Conservation (phyloP, 2,113 vertebrate genomes). For the Hippocampus abdominalis region DNA sequence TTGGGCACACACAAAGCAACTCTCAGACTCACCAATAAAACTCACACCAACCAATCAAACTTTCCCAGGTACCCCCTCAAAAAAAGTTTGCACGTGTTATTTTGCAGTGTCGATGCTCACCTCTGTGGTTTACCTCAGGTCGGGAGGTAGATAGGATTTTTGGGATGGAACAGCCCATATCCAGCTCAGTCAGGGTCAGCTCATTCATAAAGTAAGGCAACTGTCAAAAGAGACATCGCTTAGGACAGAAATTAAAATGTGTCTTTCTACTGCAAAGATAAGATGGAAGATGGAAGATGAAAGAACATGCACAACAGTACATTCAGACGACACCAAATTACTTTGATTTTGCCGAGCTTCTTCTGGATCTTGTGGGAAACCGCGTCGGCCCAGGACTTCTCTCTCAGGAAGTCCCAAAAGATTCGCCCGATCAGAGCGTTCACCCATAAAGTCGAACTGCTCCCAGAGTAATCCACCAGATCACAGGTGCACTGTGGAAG, state of each 20-base stretch:
- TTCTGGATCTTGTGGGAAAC: slow-evolving; percentile 85
- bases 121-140: slow-evolving; percentile 76
- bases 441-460: slow-evolving; percentile 68
- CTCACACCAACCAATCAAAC: too few relatives aligned
- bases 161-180: slow-evolving; percentile 84
- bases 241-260: neutral
- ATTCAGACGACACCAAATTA: slow-evolving; percentile 24
- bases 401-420: slow-evolving; percentile 86
- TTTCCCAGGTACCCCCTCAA: too few relatives aligned
- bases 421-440: slow-evolving; percentile 81
- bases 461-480: slow-evolving; percentile 9
- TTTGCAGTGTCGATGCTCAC: slow-evolving; percentile 45
- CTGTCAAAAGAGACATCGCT: slow-evolving; percentile 46
- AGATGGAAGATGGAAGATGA: neutral
- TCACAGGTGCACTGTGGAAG: slow-evolving; percentile 65
- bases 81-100: slow-evolving; percentile 2
- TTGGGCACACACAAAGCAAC: too few relatives aligned
- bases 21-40: too few relatives aligned
- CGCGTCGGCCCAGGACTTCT: slow-evolving; percentile 78
- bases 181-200: slow-evolving; percentile 80
- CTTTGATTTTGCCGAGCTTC: slow-evolving; percentile 87
- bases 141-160: slow-evolving; percentile 71
- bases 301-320: neutral
- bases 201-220: slow-evolving; percentile 90
- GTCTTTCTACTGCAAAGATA: too few relatives aligned